These are phyloP conservation scores for Drosophila trapezifrons DNA, from an alignment of 1,140 invertebrate species.

Conservation along the genomic window DNA sequence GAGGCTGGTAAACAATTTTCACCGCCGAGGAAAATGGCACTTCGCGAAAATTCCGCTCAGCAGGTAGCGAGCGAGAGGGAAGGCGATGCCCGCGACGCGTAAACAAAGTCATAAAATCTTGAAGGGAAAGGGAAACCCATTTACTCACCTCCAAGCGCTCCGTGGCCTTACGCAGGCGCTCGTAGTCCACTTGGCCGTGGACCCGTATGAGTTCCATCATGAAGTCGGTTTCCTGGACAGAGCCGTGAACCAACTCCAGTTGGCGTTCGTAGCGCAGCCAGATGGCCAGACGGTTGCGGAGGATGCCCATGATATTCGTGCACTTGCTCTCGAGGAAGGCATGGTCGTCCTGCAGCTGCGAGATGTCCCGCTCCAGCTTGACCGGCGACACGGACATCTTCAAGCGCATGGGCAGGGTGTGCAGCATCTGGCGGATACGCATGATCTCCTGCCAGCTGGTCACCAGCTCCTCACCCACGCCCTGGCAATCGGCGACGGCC, in stretches of 20 bases:
- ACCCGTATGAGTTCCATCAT: conserved; percentile 93
- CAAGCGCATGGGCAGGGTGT: conserved; percentile 89
- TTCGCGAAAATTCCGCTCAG: conserved; percentile 31
- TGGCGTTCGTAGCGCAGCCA: conserved; percentile 91
- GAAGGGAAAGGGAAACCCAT: neutral
- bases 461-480: conserved; percentile 87
- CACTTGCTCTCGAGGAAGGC: conserved; percentile 89
- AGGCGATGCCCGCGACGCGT: neutral
- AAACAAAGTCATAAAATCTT: conserved; percentile 43
- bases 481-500: conserved; percentile 88
- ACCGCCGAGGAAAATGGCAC: conserved; percentile 1
- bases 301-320: conserved; percentile 86
- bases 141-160: conserved; percentile 91
- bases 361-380: conserved; percentile 90
- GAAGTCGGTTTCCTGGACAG: conserved; percentile 92
- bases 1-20: neutral
- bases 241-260: conserved; percentile 90
- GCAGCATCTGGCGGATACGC: conserved; percentile 89
- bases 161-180: conserved; percentile 91
- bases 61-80: conserved; percentile 33
- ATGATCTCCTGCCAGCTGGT: conserved; percentile 90
- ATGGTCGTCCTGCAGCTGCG: conserved; percentile 89
- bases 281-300: conserved; percentile 87
- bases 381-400: conserved; percentile 90
- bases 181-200: conserved; percentile 92